These are phyloP conservation scores for Leptonema lineaticorne DNA, from an alignment of 1,140 invertebrate genomes.

Conservation along the genomic window DNA sequence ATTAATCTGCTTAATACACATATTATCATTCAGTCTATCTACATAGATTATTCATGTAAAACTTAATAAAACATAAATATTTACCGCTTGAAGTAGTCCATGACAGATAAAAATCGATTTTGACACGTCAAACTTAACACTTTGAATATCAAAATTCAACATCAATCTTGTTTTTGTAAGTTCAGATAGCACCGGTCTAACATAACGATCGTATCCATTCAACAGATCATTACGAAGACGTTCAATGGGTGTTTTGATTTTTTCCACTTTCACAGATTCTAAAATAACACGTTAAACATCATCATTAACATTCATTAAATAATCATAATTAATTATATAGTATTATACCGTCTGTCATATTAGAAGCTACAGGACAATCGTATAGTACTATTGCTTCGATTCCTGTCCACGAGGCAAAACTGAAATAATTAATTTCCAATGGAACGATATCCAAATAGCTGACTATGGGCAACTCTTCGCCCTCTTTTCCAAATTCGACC, in stretches of 20 bases:
- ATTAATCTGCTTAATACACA: too few relatives aligned
- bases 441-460: constrained; percentile 57
- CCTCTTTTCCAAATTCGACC: constrained; percentile 59
- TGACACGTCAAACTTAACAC: constrained; percentile 13
- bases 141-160: constrained; percentile 4
- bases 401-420: constrained; percentile 61
- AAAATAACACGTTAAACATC: not conserved
- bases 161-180: not conserved
- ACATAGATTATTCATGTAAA: too few relatives aligned
- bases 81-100: not conserved
- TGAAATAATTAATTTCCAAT: constrained; percentile 57
- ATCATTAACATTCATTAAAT: not conserved
- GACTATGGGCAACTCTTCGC: constrained; percentile 55
- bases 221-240: constrained; percentile 43
- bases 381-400: constrained; percentile 61
- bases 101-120: not conserved
- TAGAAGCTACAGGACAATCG: constrained; percentile 53
- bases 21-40: too few relatives aligned
- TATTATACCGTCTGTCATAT: constrained; percentile 36
- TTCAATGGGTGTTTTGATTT: constrained; percentile 42
- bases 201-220: constrained; percentile 44
- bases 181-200: constrained; percentile 37
- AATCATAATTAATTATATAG: not conserved
- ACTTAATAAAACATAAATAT: not conserved
- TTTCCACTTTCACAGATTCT: constrained; percentile 41